Base-by-base conservation (phyloP, 2,888 invertebrate genomes). In the Tetragnatha montana region DNA sequence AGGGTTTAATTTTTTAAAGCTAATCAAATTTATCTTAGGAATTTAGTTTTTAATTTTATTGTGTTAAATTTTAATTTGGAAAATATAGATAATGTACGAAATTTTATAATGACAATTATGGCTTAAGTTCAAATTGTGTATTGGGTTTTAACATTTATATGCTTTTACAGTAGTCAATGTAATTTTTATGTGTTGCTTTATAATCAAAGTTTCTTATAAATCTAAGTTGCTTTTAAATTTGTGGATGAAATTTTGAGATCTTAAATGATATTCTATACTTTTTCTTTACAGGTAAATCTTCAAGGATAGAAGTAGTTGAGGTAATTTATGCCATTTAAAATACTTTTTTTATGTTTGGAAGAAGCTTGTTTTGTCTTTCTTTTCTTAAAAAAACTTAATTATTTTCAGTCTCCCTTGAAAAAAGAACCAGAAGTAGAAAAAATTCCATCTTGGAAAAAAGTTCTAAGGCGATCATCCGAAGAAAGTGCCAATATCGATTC, bases 381-480 rank as follows among this genome's bases (percentile, higher is more conserved):
- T 75, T 35, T 75, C 6, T 17, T 75, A 10, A 12, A 22, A 73
- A 4, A 19, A 35, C 12, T 80, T 60, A 69, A 22, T n/a, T 70
- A 49, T 81, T 21, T 47, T 71, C 51, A 85, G 85, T 17, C 84
- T 49, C 49, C 84, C 60, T 21, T 51, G 19, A 22, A 83, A 68
- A 89, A 89, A 50, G 87, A 87, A 21, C 79, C 74, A 68, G 79
- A 79, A 79, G 21, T 75, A 35, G 82, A 87, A 75, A 90, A 22
- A 74, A 83, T 90, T 83, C 90, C 90, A 49, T 87, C 87, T 10
- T 90, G 90, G 90, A 90, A 90, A 69, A 80, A 84, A 81, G 83
- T 84, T 68, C 19, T 90, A 8, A 80, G 90, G 60, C 81, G 87
- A 80, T 60, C 84, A 0, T 49, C 87, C 22, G 83, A 87, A 87